phyloP scores from a whole-genome alignment of 2,888 invertebrate species.

The Rhagonycha lutea region DNA sequence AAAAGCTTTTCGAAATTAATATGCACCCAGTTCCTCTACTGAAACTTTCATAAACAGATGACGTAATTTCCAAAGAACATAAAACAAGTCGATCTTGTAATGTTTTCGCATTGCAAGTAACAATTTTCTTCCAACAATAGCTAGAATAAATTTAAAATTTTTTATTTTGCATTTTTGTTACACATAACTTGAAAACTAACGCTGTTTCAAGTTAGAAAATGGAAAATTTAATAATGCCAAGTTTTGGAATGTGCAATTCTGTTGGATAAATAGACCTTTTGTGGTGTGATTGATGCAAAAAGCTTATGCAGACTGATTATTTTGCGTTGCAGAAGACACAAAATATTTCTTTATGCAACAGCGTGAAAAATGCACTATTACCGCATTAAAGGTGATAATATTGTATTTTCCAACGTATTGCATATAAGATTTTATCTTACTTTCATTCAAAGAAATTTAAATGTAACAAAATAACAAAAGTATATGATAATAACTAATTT shows the following conservation, averaged over 20 bases:
- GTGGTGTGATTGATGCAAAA: neutral
- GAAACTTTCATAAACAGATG: constrained; percentile 30
- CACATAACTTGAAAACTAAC: neutral
- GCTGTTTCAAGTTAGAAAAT: neutral
- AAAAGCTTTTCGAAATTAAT: constrained; percentile 27
- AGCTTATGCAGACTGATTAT: neutral
- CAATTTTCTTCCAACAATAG: neutral
- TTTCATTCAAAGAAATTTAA: no score
- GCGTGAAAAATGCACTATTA: no score
- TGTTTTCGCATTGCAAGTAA: constrained; percentile 7
- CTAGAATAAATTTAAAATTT: neutral
- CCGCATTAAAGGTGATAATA: no score
- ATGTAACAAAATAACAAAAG: no score
- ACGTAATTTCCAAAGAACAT: constrained; percentile 27
- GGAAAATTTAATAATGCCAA: neutral
- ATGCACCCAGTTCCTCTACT: constrained; percentile 24
- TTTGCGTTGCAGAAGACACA: neutral
- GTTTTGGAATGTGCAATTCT: neutral
- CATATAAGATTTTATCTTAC: no score
- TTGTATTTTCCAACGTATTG: no score
- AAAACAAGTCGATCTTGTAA: constrained; percentile 16
- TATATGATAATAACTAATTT: no score
- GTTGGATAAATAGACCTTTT: neutral
- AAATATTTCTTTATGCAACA: neutral
- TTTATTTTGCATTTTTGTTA: neutral